Conservation (phyloP, 2,888 invertebrate genomes). For the Conops quadrifasciatus region DNA sequence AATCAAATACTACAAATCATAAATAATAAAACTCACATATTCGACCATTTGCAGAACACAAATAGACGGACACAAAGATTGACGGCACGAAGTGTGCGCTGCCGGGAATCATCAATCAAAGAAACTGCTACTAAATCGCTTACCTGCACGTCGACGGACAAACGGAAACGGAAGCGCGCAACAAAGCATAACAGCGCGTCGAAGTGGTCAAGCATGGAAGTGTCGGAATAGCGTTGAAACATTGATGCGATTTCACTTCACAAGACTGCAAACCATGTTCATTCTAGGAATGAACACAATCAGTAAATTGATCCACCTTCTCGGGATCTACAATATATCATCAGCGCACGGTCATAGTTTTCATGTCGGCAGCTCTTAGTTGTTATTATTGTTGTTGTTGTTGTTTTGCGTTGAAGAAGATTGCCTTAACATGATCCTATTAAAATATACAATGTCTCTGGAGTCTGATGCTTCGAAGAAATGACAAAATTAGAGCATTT, state of each 20-base stretch:
- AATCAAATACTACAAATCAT: conserved; percentile 21
- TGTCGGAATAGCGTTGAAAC: too few relatives aligned
- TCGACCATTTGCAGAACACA: neutral
- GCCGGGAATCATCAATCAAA: conserved; percentile 39
- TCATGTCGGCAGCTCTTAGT: neutral
- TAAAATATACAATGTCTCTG: too few relatives aligned
- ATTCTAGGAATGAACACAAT: conserved; percentile 4
- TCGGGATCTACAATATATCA: conserved; percentile 7
- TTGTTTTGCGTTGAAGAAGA: neutral
- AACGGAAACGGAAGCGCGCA: neutral
- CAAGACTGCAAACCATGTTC: too few relatives aligned
- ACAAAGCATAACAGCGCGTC: conserved; percentile 3
- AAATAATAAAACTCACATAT: conserved; percentile 9
- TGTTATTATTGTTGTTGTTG: neutral
- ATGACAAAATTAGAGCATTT: too few relatives aligned
- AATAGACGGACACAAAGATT: neutral
- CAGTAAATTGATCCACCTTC: conserved; percentile 19
- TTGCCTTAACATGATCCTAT: too few relatives aligned
- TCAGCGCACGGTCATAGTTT: neutral
- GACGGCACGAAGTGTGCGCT: conserved; percentile 22
- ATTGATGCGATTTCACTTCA: too few relatives aligned
- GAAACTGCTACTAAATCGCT: conserved; percentile 39
- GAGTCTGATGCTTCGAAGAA: too few relatives aligned
- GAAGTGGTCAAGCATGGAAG: conserved; percentile 1
- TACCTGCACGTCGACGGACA: conserved; percentile 22